Evolutionary conservation across 2,888 invertebrate species (phyloP), one percentile per base, ranked within the genome.

Genomic region (Mesopsocus fuscifrons): DNA sequence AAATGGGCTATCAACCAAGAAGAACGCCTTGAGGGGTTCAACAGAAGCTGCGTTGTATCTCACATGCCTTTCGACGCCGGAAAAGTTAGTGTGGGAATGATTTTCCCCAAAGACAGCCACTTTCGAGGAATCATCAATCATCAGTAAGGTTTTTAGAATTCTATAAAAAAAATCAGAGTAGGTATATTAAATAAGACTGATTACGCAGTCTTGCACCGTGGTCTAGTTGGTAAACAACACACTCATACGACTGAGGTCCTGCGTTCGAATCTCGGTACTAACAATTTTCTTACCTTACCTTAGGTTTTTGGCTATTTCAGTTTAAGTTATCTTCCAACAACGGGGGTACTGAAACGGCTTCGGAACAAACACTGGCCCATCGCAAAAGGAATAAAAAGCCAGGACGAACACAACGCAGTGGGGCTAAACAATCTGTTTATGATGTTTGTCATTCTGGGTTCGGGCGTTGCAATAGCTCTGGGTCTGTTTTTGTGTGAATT

Each of bases 91-190:
- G 38, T 38, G 13, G 38, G 38, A n/a, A 38, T 38, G 16, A 21
- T 17, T 5, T 17, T 38, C 4, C 16, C 38, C 11, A 38, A 38
- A 11, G 20, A 38, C 15, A 38, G 38, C 18, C 38, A 38, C 20
- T 38, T 38, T 38, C 17, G 21, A 38, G 38, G 38, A 15, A 20
- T 38, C n/a, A 21, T 38, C 11, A 38, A 38, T 38, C 20, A 38
- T 20, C 20, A 38, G 38, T 38, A 38, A 38, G 38, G 6, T 9
- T 26, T 9, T 26, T 9, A 26, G 6, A 11, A 9, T 26, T 26
- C 11, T 26, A 26, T 26, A n/a, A n/a, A n/a, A n/a, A n/a, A n/a
- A n/a, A n/a, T n/a, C n/a, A n/a, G n/a, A n/a, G n/a, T n/a, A n/a
- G n/a, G n/a, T n/a, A n/a, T n/a, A n/a, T n/a, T n/a, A n/a, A n/a